Conservation (phyloP, 2,113 vertebrate species). For the Rhinopomastus cyanomelas region DNA sequence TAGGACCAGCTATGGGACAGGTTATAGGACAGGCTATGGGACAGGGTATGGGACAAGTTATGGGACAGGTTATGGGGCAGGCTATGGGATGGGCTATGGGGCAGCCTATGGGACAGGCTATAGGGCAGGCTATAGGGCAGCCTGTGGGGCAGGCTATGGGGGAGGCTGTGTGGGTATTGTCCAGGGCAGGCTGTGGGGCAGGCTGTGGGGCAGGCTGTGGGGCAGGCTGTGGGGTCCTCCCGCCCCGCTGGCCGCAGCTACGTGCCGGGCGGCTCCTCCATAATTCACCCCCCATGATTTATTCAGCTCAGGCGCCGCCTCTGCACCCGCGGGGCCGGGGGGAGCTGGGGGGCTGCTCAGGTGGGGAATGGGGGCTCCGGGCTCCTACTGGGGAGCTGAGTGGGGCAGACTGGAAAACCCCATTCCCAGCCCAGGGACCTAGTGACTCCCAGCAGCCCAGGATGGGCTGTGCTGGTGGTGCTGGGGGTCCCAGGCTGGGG, state of each 20-base stretch:
- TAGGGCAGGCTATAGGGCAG: no score
- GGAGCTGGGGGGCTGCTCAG: neutral
- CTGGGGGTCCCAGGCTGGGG: no score
- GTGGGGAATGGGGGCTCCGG: fast-evolving
- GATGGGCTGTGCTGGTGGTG: fast-evolving
- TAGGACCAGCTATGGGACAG: no score
- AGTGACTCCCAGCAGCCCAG: neutral
- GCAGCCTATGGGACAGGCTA: no score
- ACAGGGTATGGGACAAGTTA: no score
- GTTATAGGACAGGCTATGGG: no score
- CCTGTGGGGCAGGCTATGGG: no score
- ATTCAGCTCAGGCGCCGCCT: neutral
- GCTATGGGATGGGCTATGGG: no score
- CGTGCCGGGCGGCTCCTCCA: constrained; percentile 9
- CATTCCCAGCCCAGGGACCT: neutral
- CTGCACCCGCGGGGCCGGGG: neutral
- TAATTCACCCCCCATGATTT: constrained; percentile 31
- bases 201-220: neutral
- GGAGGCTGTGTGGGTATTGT: no score
- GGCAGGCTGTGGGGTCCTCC: fast-evolving
- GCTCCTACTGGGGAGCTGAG: fast-evolving
- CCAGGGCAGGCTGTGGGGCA: no score
- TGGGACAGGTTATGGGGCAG: no score
- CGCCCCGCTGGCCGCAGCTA: neutral
- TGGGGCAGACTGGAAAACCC: neutral